Base-by-base conservation (phyloP, 2,797 vertebrate genomes). In the Bovichtus variegatus region DNA sequence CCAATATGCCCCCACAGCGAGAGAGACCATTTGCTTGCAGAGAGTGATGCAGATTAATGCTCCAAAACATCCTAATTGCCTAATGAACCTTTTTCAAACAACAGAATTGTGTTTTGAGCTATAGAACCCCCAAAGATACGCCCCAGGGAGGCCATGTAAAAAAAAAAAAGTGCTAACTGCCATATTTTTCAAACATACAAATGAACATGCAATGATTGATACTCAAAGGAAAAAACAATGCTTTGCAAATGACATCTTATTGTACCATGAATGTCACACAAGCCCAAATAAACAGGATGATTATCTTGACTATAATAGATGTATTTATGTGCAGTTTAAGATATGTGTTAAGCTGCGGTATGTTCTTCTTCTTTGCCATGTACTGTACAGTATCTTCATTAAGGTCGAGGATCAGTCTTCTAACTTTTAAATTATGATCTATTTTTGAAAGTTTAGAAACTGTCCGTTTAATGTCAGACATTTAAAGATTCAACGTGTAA, bases 11-110 rank as follows among this genome's bases (percentile, higher is more conserved):
- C 88, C 84, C 73, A 60, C 58, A 78, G 85, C 86, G 80, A 73
- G 63, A 29, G 64, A 71, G 61, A 70, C 71, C 73, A 71, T 91
- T 92, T 87, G 78, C 78, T 80, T 79, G 76, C 64, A 68, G 72
- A 83, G 81, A 83, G 68, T 90, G 86, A 89, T 83, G 80, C 87
- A 88, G 85, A 93, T 86, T 85, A 85, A 92, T 90, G 75, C 77
- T 88, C 77, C 46, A 47, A 85, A 92, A 88, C 86, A 87, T 76
- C 72, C 64, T 87, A 88, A 94, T 92, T 93, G 89, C 77, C 72
- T 90, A 93, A 93, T 93, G 90, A 91, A 90, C 80, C 87, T 73
- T 85, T 87, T 85, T 85, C 75, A 86, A 92, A 87, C 76, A 81
- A 76, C 67, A 85, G 46, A 75, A 83, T 70, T 78, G 71, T 72